Evolutionary conservation across 1,140 invertebrate genomes (phyloP).

Genomic region (Drosophila jambulina): DNA sequence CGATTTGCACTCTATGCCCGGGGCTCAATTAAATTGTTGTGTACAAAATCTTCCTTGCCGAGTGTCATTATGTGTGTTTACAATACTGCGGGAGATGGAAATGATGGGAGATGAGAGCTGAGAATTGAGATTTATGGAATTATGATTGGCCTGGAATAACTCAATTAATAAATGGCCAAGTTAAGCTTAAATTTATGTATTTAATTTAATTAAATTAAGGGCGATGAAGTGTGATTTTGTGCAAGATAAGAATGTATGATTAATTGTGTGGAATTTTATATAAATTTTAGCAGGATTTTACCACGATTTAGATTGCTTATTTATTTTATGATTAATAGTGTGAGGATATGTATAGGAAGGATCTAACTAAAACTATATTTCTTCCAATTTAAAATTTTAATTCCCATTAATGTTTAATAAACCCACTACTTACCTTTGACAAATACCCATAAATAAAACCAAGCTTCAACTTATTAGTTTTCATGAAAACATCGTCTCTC

Average conservation of each 20-base stretch:
- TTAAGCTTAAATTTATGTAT: neutral
- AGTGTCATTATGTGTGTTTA: constrained; percentile 23
- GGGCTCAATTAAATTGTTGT: constrained; percentile 55
- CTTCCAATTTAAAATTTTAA: too few relatives aligned
- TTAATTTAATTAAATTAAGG: neutral
- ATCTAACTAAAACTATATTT: neutral
- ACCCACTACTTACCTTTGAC: too few relatives aligned
- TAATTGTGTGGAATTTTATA: neutral
- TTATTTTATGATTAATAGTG: neutral
- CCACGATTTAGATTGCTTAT: neutral
- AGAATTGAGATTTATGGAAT: constrained; percentile 12
- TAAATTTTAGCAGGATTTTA: neutral
- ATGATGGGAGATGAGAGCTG: neutral
- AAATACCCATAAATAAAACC: neutral
- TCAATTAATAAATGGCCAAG: neutral
- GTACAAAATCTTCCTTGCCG: constrained; percentile 15
- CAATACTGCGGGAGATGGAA: constrained; percentile 1
- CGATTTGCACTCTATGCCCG: constrained; percentile 26
- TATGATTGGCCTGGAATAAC: neutral
- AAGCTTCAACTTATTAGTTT: neutral
- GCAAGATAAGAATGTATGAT: neutral
- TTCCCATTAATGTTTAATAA: neutral
- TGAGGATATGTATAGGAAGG: too few relatives aligned
- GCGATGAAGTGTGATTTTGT: neutral
- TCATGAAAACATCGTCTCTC: constrained; percentile 23